Percentiles rank a stretch among this genome's conserved stretches.
These are phyloP conservation scores for Palaemon carinicauda DNA, from an alignment of 1,140 invertebrate genomes.

Conservation along the genomic window DNA sequence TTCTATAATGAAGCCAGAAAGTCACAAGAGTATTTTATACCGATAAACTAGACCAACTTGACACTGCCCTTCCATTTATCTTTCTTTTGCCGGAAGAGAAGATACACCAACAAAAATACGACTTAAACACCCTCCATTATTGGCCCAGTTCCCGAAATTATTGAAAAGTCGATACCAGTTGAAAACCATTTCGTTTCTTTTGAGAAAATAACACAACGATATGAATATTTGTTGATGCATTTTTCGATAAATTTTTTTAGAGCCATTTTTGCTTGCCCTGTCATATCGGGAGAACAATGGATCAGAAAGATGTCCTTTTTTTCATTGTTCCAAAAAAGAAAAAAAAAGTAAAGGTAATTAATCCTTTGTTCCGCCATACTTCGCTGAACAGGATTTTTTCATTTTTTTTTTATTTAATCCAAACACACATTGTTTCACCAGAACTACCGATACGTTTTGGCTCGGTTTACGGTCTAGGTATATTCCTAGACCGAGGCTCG, in stretches of 20 bases:
- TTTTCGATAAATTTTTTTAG: not conserved
- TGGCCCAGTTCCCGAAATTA: too few relatives aligned
- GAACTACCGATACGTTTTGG: not conserved
- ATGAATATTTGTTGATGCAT: not conserved
- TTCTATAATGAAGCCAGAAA: too few relatives aligned
- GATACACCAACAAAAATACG: too few relatives aligned
- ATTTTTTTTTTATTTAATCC: not conserved
- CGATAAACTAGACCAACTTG: not conserved
- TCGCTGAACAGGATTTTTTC: too few relatives aligned
- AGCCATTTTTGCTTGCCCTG: not conserved
- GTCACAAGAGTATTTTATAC: not conserved
- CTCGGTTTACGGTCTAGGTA: too few relatives aligned
- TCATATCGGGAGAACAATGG: too few relatives aligned
- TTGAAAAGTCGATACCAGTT: not conserved
- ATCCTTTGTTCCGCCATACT: too few relatives aligned
- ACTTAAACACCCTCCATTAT: too few relatives aligned
- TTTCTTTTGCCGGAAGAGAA: not conserved
- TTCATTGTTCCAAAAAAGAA: too few relatives aligned
- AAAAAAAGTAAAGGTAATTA: too few relatives aligned
- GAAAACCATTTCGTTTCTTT: not conserved
- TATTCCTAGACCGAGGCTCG: too few relatives aligned
- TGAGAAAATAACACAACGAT: not conserved
- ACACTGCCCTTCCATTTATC: not conserved
- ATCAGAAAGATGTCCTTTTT: too few relatives aligned
- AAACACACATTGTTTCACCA: not conserved